A percentile compares a stretch with the other conserved stretches of the same genome.
These are phyloP conservation scores for Alectura lathami DNA, from an alignment of 2,113 vertebrate genomes.

Conservation along the genomic window DNA sequence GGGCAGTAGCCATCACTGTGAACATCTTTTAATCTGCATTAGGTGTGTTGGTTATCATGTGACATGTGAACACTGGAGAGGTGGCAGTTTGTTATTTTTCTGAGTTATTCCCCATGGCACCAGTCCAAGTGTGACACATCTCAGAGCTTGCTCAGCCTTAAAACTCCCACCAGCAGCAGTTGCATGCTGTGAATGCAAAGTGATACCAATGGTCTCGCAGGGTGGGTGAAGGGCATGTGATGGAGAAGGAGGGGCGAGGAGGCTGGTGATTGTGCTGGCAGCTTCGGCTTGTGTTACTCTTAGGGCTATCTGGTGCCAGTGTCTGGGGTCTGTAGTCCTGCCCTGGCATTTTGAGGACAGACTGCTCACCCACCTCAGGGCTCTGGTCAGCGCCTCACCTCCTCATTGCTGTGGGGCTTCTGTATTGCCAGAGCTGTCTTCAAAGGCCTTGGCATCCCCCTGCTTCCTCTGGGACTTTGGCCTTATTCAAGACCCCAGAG, in stretches of 20 bases:
- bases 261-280: neutral
- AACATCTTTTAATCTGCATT: neutral
- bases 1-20: neutral
- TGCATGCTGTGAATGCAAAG: neutral
- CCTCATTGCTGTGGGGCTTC: neutral
- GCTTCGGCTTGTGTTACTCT: neutral
- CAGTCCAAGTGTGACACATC: neutral
- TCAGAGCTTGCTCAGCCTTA: neutral
- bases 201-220: fast-evolving
- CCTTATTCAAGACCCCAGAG: neutral
- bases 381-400: neutral
- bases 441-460: neutral
- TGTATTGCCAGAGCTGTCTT: neutral
- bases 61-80: neutral
- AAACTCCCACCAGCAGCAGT: neutral
- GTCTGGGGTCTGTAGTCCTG: neutral
- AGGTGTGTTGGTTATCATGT: neutral
- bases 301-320: neutral
- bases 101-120: neutral
- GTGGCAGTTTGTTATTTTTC: neutral
- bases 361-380: fast-evolving
- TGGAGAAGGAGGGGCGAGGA: neutral
- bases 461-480: neutral
- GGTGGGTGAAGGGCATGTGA: fast-evolving
- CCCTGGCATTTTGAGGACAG: fast-evolving